A percentile compares a stretch with the other conserved stretches of the same genome.
These are phyloP conservation scores for Pachypsylla venusta DNA, from an alignment of 1,140 invertebrate species.

Conservation along the genomic window DNA sequence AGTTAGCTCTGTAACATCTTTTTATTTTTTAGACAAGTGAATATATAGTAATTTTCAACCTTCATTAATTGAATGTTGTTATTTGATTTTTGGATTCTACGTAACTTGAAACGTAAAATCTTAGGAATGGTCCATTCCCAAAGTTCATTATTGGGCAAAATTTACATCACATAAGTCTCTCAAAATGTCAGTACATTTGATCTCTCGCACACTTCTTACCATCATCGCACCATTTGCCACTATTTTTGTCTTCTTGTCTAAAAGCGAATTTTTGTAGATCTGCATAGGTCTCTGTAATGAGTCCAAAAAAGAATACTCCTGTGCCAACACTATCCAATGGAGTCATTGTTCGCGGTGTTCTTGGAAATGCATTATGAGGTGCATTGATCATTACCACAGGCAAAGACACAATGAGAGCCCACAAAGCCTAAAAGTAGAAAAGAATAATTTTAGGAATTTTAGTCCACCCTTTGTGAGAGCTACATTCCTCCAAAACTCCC, in stretches of 20 bases:
- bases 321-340: slow-evolving; percentile 69
- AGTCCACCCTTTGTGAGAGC: no score
- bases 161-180: background rate
- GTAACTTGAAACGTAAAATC: no score
- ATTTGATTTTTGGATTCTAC: no score
- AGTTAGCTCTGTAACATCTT: no score
- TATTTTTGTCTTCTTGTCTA: slow-evolving; percentile 64
- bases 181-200: background rate
- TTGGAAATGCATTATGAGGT: slow-evolving; percentile 55
- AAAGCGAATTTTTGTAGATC: slow-evolving; percentile 86
- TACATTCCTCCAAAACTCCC: no score
- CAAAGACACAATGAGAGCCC: slow-evolving; percentile 83
- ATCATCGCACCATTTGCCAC: slow-evolving; percentile 79
- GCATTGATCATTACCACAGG: slow-evolving; percentile 86
- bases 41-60: no score
- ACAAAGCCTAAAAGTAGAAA: slow-evolving; percentile 75
- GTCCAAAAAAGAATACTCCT: slow-evolving; percentile 63
- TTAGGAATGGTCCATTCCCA: background rate
- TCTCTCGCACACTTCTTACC: no score
- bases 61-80: no score
- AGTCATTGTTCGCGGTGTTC: slow-evolving; percentile 63
- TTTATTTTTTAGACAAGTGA: no score
- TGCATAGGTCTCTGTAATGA: slow-evolving; percentile 73
- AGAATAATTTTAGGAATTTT: no score
- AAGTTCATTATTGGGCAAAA: background rate